phyloP scores from a whole-genome alignment of 2,888 invertebrate species.

The Lasiommata megera region DNA sequence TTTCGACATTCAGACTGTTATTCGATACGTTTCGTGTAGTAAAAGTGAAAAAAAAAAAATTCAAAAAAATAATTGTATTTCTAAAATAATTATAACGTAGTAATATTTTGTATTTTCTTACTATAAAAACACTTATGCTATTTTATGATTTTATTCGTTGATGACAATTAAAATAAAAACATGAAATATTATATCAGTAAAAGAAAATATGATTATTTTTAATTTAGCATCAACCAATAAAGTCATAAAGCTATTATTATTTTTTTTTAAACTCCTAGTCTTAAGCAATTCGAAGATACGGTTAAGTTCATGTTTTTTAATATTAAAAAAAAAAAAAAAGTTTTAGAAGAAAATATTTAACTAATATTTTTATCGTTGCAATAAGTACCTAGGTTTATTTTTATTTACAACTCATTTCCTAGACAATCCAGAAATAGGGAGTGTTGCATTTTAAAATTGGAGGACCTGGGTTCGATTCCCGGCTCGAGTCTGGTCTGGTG shows the following conservation, averaged over 20 bases:
- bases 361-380: background rate
- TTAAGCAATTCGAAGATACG: slow-evolving; percentile 9
- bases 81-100: slow-evolving; percentile 9
- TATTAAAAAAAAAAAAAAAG: background rate
- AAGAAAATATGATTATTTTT: background rate
- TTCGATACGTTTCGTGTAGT: slow-evolving; percentile 8
- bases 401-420: too few relatives aligned
- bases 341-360: slow-evolving; percentile 7
- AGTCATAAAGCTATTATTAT: background rate
- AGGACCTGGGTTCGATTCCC: too few relatives aligned
- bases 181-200: background rate
- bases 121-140: slow-evolving; percentile 16
- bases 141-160: slow-evolving; percentile 4
- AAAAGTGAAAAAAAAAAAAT: slow-evolving; percentile 7
- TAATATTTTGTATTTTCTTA: slow-evolving; percentile 31
- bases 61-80: slow-evolving; percentile 13
- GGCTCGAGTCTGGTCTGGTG: too few relatives aligned
- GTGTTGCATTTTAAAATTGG: too few relatives aligned
- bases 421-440: too few relatives aligned
- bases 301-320: slow-evolving; percentile 14
- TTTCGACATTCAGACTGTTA: slow-evolving; percentile 18
- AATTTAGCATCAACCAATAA: background rate
- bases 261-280: slow-evolving; percentile 2
- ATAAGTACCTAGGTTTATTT: too few relatives aligned
- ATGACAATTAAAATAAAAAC: background rate